Evolutionary conservation across 1,140 invertebrate species (phyloP), one percentile per base, ranked within the genome.

Genomic region (Cryptotermes secundus): DNA sequence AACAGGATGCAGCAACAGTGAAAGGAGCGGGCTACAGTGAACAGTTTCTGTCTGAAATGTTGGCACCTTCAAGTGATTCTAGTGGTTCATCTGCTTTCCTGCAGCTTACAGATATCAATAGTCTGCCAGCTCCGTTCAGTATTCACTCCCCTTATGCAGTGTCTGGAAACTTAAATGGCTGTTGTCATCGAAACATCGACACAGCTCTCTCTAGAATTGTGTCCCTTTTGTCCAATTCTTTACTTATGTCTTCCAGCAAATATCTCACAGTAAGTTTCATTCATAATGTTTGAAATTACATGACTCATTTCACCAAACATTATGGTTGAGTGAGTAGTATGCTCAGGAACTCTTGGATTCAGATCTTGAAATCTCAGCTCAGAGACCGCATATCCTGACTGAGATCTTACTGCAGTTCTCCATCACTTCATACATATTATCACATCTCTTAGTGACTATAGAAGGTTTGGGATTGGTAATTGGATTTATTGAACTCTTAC

Each of bases 211-310:
- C 92, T 9, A 89, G 92, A 87, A 87, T 93, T 80, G 88, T 93
- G 7, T 88, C 88, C 79, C 86, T 89, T 10, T 86, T 93, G 31
- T 87, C 90, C 53, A 87, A 89, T 38, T 88, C 88, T 72, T 86
- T 93, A n/a, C 89, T 93, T 87, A 89, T 90, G 34, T 92, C 93
- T 14, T 90, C 91, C 83, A 92, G 92, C 83, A 94, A 93, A 89
- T 91, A 91, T 89, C 90, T 93, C 86, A 92, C 91, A 85, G 94
- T 95, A 88, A 92, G 92, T 92, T 79, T 80, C 22, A 3, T 80
- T 83, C 22, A 59, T 81, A 72, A 49, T 79, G 19, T 81, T 81
- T 35, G 12, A 16, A 49, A 19, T 49, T 49, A 19, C 19, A 22
- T 49, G 38, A 38, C 38, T 12, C n/a, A n/a, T n/a, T n/a, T n/a